Percentiles rank a stretch among this genome's conserved stretches.
Conservation (phyloP, 64 coral and sea anemone species). For the Montipora efflorescens region DNA sequence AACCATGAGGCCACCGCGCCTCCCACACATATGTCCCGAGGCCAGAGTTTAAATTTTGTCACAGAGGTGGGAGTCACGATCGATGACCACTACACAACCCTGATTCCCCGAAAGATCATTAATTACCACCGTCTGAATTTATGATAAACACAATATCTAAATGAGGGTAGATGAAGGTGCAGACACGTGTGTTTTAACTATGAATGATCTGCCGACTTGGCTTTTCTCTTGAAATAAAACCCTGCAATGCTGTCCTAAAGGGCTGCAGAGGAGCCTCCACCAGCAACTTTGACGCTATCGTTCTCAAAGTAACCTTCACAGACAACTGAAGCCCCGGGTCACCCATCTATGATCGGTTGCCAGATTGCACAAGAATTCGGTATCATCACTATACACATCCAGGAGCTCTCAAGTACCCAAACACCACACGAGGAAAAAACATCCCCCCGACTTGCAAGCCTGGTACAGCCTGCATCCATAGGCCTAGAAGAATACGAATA, state of each 20-base stretch:
- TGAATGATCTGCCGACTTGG: slow-evolving; percentile 37
- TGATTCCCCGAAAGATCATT: too few relatives aligned
- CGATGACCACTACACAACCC: too few relatives aligned
- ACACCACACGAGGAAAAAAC: not conserved
- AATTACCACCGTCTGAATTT: too few relatives aligned
- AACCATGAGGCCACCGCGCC: too few relatives aligned
- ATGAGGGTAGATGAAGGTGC: not conserved
- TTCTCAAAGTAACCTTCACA: slow-evolving; percentile 22
- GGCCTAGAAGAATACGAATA: slow-evolving; percentile 26
- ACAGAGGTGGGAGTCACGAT: too few relatives aligned
- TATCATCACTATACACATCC: slow-evolving; percentile 62
- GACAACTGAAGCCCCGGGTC: slow-evolving; percentile 6
- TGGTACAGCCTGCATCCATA: not conserved
- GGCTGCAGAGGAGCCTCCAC: slow-evolving; percentile 50
- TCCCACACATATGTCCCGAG: too few relatives aligned
- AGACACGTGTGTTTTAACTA: slow-evolving; percentile 58
- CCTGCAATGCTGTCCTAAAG: slow-evolving; percentile 38
- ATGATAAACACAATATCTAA: too few relatives aligned
- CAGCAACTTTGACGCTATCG: slow-evolving; percentile 33
- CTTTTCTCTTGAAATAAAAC: slow-evolving; percentile 29
- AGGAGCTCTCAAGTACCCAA: slow-evolving; percentile 22
- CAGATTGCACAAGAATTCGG: slow-evolving; percentile 51
- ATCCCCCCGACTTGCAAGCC: not conserved
- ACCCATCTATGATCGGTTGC: slow-evolving; percentile 71
- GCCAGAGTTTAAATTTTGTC: too few relatives aligned